Conservation (phyloP, 2,113 vertebrate species). For the Pycnonotus jocosus region DNA sequence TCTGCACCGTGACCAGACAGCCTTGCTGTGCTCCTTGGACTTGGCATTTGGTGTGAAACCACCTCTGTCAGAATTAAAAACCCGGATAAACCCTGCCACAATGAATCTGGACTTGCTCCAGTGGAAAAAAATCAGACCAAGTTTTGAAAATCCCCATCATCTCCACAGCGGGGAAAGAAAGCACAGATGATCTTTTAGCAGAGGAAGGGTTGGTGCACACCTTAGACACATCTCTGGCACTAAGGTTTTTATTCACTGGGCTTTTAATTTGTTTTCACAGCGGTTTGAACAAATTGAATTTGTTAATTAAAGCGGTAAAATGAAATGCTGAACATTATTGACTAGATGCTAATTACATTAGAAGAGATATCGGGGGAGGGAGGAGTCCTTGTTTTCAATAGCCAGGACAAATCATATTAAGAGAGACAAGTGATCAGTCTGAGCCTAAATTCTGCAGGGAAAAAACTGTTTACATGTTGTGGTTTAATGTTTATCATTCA, state of each 20-base stretch:
- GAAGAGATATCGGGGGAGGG: conserved; percentile 82
- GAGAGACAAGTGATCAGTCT: conserved; percentile 74
- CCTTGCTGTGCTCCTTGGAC: background rate
- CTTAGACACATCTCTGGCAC: conserved; percentile 83
- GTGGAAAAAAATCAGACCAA: background rate
- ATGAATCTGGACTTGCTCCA: background rate
- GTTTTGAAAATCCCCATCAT: background rate
- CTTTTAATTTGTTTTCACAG: conserved; percentile 99
- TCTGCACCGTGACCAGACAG: background rate
- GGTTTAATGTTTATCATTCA: conserved; percentile 71
- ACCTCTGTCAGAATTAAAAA: background rate
- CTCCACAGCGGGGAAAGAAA: background rate
- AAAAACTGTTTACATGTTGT: conserved; percentile 68
- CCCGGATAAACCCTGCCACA: rapidly evolving
- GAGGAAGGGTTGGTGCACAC: conserved; percentile 82
- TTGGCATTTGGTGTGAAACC: background rate
- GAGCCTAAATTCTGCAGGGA: conserved; percentile 73
- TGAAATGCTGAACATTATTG: conserved; percentile 99
- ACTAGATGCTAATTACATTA: conserved; percentile 99
- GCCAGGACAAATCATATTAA: conserved; percentile 91
- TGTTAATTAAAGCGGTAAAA: conserved; percentile 99
- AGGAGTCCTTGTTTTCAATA: conserved; percentile 87
- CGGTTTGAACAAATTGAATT: conserved; percentile 98
- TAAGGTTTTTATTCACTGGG: conserved; percentile 86
- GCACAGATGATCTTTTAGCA: conserved; percentile 46